Conservation (phyloP, 2,797 vertebrate genomes). For the Pangasius krempfi region DNA sequence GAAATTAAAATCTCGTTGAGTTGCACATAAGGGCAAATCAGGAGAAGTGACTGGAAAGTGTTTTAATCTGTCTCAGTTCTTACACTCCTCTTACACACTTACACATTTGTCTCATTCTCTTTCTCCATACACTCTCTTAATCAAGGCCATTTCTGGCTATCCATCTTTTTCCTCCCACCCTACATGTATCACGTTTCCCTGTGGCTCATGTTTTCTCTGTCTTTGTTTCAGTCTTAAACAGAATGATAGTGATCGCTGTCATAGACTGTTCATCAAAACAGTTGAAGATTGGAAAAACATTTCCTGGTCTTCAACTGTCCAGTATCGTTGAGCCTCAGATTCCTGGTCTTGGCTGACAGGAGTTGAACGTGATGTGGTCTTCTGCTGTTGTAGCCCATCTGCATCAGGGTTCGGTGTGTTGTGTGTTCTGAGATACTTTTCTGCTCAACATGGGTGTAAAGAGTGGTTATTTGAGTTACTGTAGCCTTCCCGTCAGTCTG, state of each 20-base stretch:
- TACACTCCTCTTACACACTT: background rate
- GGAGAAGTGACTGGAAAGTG: constrained; percentile 32
- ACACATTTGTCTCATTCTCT: constrained; percentile 2
- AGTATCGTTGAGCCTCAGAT: background rate
- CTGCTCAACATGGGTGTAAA: no score
- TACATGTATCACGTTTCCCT: background rate
- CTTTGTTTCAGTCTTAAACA: background rate
- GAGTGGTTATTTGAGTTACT: background rate
- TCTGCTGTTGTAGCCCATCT: background rate
- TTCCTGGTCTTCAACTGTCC: background rate
- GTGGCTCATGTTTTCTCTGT: background rate
- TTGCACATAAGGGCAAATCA: constrained; percentile 20
- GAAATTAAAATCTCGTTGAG: constrained; percentile 31
- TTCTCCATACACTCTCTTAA: background rate
- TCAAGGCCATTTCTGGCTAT: background rate
- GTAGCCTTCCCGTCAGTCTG: background rate
- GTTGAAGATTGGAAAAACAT: background rate
- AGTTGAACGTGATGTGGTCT: background rate
- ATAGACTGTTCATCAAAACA: background rate
- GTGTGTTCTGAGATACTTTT: background rate
- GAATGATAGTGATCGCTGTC: background rate
- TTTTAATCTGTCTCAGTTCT: constrained; percentile 16
- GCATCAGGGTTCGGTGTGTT: background rate
- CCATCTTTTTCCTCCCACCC: background rate
- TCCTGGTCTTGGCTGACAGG: background rate